Conservation (phyloP, 2,888 invertebrate genomes). For the Blera fallax region DNA sequence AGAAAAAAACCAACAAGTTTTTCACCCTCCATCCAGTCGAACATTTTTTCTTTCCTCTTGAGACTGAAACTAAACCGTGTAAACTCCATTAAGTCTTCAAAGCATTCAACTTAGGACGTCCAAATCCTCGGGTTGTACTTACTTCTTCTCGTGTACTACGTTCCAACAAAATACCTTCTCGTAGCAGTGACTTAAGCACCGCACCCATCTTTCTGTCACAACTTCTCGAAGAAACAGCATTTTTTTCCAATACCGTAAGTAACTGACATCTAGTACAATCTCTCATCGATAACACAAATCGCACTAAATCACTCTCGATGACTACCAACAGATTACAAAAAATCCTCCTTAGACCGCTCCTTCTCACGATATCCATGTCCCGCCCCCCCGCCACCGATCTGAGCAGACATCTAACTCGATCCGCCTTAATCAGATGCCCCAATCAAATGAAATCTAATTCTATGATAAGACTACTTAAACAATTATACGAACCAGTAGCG, state of each 20-base stretch:
- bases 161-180: too few species aligned
- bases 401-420: background rate
- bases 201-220: background rate
- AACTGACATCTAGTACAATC: background rate
- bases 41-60: too few species aligned
- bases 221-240: background rate
- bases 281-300: background rate
- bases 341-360: background rate
- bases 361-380: background rate
- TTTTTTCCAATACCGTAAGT: background rate
- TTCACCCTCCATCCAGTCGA: too few species aligned
- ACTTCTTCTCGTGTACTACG: too few species aligned
- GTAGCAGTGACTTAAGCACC: too few species aligned
- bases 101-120: too few species aligned
- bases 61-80: too few species aligned
- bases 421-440: slow-evolving; percentile 34
- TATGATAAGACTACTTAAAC: slow-evolving; percentile 59
- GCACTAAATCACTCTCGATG: slow-evolving; percentile 32
- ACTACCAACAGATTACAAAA: slow-evolving; percentile 37
- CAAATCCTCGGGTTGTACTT: too few species aligned
- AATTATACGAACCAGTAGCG: slow-evolving; percentile 58
- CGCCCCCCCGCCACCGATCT: background rate
- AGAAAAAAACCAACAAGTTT: too few species aligned
- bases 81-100: too few species aligned
- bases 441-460: slow-evolving; percentile 66